These are phyloP conservation scores for Carlito syrichta DNA, from an alignment of 2,113 vertebrate genomes.

Conservation along the genomic window DNA sequence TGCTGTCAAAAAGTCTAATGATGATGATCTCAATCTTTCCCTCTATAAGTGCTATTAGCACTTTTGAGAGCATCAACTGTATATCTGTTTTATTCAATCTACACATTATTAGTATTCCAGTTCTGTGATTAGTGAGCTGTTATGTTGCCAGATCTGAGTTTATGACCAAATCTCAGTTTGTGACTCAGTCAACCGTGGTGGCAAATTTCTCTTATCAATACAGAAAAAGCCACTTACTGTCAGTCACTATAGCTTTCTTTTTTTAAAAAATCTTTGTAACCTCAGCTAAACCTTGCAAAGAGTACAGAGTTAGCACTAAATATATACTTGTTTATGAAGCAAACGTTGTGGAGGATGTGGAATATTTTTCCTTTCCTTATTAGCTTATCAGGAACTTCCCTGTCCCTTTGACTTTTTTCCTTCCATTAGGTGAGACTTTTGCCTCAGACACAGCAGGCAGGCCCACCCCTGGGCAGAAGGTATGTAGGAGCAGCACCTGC, in stretches of 20 bases:
- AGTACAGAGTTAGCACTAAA: background rate
- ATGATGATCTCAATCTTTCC: background rate
- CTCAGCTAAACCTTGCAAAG: background rate
- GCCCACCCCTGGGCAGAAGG: background rate
- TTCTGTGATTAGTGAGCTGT: background rate
- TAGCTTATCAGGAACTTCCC: background rate
- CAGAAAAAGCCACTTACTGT: background rate
- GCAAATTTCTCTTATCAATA: background rate
- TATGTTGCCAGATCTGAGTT: background rate
- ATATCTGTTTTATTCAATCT: background rate
- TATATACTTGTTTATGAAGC: constrained; percentile 1
- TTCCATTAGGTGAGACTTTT: background rate
- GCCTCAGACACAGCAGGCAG: background rate
- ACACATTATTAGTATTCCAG: background rate
- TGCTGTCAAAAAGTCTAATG: background rate
- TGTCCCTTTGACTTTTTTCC: background rate
- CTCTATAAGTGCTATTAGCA: background rate
- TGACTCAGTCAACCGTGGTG: background rate
- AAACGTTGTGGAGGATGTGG: background rate
- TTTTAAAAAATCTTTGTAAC: background rate
- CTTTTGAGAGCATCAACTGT: background rate
- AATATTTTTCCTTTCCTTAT: background rate
- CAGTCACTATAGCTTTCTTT: background rate
- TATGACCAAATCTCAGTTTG: background rate
- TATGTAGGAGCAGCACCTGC: rapidly evolving